Evolutionary conservation across 1,140 invertebrate species (phyloP), one percentile per base, ranked within the genome.

Genomic region (Drosophila seguyi): DNA sequence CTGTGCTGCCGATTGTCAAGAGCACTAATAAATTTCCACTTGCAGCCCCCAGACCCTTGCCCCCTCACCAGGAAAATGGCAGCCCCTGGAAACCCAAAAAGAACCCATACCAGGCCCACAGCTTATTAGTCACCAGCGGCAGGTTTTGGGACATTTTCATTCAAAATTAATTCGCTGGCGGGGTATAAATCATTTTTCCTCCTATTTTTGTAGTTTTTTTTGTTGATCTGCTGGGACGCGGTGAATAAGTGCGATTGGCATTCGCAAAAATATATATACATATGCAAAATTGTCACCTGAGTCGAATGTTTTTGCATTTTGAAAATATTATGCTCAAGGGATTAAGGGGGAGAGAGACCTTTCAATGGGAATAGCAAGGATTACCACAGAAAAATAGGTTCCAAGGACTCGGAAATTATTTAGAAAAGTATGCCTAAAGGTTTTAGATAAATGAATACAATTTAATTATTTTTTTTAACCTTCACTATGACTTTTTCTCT

Each of bases 21-120:
- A 84, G 85, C 81, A 67, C 85, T 84, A 88, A 88, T 88, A 88
- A 84, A 88, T 88, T 88, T 77, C 67, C 75, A 66, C 80, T 85
- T 34, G 50, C 61, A 60, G 25, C 42, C 52, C 52, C 3, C n/a
- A n/a, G n/a, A n/a, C 44, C 18, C 41, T 7, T 10, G 14, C 25
- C 25, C 2, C 25, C 22, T 22, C 31, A 18, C 1, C 29, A 20
- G 18, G 50, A 36, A 29, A 71, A 71, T 56, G 48, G 18, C 45
- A 68, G n/a, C 25, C 41, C 14, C 18, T 16, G 42, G 22, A 65
- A 18, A 34, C 27, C 20, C 29, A 4, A 44, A 63, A 48, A 48
- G 50, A 41, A 65, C 11, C 42, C 42, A 10, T 25, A 7, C 41
- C 68, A 27, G 13, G 4, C 20, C 67, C 66, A 18, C 44, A 38